Conservation (phyloP, 2,113 vertebrate genomes). For the Ictidomys tridecemlineatus region DNA sequence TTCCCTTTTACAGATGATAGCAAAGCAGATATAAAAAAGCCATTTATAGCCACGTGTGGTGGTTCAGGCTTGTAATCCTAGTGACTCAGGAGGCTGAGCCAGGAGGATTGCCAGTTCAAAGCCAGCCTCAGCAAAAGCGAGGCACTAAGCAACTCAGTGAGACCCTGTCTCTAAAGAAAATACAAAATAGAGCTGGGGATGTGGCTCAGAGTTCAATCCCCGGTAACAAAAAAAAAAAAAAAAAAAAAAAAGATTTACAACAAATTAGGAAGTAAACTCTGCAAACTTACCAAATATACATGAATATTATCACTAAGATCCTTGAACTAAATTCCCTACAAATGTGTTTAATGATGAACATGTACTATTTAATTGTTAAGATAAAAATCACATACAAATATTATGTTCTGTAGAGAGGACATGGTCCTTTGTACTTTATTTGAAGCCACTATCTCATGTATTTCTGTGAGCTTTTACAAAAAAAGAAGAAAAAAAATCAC, state of each 20-base stretch:
- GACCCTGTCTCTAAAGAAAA: no score
- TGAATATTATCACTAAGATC: neutral
- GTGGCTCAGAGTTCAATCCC: no score
- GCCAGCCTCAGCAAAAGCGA: no score
- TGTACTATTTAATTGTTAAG: neutral
- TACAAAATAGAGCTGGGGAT: no score
- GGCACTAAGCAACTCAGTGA: no score
- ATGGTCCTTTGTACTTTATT: neutral
- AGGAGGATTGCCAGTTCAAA: no score
- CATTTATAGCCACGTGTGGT: no score
- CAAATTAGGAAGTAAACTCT: neutral
- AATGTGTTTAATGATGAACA: conserved; percentile 27
- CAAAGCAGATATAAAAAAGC: neutral
- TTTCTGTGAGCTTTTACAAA: neutral
- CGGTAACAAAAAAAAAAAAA: no score
- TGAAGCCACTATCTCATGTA: neutral
- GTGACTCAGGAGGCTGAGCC: no score
- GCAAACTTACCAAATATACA: conserved; percentile 26
- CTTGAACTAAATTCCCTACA: conserved; percentile 34
- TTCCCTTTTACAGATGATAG: conserved; percentile 5
- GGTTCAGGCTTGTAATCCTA: no score
- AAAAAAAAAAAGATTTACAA: neutral
- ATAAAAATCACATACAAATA: conserved; percentile 22
- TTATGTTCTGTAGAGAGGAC: neutral
- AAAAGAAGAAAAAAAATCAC: neutral